Base-by-base conservation (phyloP, 2,888 invertebrate genomes). In the Esperia sulphurella region DNA sequence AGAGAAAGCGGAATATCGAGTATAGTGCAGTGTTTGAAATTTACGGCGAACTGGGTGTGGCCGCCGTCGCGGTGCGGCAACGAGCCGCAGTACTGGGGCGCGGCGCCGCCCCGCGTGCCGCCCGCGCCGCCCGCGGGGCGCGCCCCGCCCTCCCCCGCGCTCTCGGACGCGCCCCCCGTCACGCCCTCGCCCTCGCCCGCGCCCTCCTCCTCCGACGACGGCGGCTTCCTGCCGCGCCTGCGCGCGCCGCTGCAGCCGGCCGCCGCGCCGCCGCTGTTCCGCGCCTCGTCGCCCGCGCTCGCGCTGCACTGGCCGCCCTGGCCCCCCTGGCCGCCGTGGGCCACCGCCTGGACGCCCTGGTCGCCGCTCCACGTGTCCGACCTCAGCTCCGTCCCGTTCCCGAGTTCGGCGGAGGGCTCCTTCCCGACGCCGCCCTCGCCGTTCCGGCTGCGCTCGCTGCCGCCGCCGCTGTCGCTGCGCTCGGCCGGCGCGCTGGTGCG, bases 1-100 rank as follows among this genome's bases (percentile, higher is more conserved):
- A 94, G 95, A 94, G 94, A 95, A 94, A 93, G 95, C 95, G 92
- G 96, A 96, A 94, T 96, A 96, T 95, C 96, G 95, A 94, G 96
- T 96, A 90, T 96, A 93, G 94, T 92, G 86, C 92, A 94, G 67
- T 90, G 90, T 73, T 64, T 90, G 71, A 84, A 87, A 59, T 89
- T 90, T 69, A 86, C 88, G 59, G 85, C 80, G 65, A 94, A 94
- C 83, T 94, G 94, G 94, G 92, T 94, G 75, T 94, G 94, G 94
- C 94, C 94, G 71, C 91, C 92, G 72, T 93, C 94, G 76, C 93
- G 94, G 53, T 94, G 94, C 74, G 79, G 80, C 55, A 81, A 76
- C 60, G 74, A 73, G 71, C 62, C 68, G 60, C 72, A 65, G 43
- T 69, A 73, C 71, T 77, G 73, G 35, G 76, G 68, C 64, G 59